Evolutionary conservation across 2,113 vertebrate species (phyloP).

Genomic region (Enhydra lutris): DNA sequence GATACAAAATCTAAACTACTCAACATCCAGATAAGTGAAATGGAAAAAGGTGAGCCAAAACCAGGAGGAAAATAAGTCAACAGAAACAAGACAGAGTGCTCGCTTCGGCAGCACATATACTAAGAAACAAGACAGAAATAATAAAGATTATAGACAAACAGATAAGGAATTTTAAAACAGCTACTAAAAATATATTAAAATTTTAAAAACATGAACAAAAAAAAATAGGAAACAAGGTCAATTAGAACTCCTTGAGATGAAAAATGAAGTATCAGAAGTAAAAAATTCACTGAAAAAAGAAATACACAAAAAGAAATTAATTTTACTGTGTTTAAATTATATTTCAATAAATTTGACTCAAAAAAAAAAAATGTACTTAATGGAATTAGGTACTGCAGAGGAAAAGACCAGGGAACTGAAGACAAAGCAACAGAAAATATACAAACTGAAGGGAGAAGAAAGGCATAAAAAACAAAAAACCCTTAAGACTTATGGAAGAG

Average conservation of each 20-base stretch:
- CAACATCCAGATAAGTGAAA: neutral
- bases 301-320: neutral
- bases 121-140: neutral
- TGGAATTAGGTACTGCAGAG: neutral
- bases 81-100: neutral
- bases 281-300: neutral
- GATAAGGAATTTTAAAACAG: neutral
- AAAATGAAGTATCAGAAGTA: neutral
- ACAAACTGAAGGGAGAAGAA: neutral
- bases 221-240: neutral
- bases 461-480: neutral
- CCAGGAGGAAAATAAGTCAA: neutral
- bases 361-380: neutral
- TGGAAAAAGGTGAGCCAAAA: neutral
- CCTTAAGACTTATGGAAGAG: neutral
- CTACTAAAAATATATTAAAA: neutral
- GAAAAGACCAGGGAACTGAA: neutral
- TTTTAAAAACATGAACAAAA: neutral
- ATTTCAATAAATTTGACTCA: neutral
- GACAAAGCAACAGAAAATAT: neutral
- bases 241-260: neutral
- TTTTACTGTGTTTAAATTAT: neutral
- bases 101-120: too few relatives aligned
- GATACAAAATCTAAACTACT: neutral
- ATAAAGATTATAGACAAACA: neutral